A percentile compares a stretch with the other conserved stretches of the same genome.
phyloP scores from a whole-genome alignment of 2,888 invertebrate species.

The Tenthredo distinguenda region DNA sequence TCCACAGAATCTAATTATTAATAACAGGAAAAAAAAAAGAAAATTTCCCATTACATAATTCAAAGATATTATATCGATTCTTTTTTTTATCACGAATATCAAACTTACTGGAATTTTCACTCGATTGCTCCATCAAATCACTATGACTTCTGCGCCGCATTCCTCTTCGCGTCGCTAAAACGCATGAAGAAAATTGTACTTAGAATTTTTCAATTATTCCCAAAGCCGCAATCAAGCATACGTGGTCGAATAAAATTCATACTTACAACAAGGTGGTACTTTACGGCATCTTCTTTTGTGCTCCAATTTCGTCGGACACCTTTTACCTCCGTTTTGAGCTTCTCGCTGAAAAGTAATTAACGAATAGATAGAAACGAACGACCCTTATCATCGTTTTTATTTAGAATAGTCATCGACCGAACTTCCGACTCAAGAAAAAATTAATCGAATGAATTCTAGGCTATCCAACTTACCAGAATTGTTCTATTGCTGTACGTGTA shows the following conservation, averaged over 20 bases:
- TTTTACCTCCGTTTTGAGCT: constrained; percentile 82
- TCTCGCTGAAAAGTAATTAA: constrained; percentile 75
- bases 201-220: neutral
- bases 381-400: neutral
- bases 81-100: neutral
- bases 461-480: constrained; percentile 67
- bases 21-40: neutral
- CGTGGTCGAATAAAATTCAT: constrained; percentile 8
- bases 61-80: neutral
- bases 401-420: neutral
- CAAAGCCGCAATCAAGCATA: neutral
- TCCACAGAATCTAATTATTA: constrained; percentile 60
- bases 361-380: neutral
- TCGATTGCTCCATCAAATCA: constrained; percentile 24
- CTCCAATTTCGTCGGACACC: constrained; percentile 82
- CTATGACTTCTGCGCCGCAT: constrained; percentile 58
- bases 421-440: neutral
- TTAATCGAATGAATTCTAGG: neutral
- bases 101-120: constrained; percentile 22
- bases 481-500: constrained; percentile 78
- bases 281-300: constrained; percentile 73
- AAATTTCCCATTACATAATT: neutral
- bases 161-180: constrained; percentile 60
- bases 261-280: constrained; percentile 72
- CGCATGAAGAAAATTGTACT: constrained; percentile 10